Evolutionary conservation across 2,888 invertebrate species (phyloP).

Genomic region (Cheilosia grossa): DNA sequence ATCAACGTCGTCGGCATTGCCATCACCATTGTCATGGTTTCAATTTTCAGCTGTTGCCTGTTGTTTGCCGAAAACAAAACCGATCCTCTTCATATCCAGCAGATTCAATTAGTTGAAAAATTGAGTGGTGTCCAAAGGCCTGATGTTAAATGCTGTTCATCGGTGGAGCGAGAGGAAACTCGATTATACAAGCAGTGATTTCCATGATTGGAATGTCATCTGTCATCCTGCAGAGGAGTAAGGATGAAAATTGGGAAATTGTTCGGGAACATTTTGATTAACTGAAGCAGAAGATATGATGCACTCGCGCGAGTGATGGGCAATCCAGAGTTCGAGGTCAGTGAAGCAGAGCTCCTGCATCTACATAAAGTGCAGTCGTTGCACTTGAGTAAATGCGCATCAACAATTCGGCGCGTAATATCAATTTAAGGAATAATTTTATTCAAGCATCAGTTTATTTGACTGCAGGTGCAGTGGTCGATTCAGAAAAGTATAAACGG

Average conservation of each 20-base stretch:
- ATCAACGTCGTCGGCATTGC: constrained; percentile 3
- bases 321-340: neutral
- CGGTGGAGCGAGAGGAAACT: neutral
- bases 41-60: constrained; percentile 59
- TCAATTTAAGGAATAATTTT: constrained; percentile 5
- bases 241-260: constrained; percentile 35
- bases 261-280: constrained; percentile 44
- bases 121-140: constrained; percentile 63
- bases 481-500: too few species aligned
- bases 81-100: constrained; percentile 52
- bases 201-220: constrained; percentile 61
- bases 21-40: neutral
- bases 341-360: neutral
- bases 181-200: constrained; percentile 39
- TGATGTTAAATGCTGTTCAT: constrained; percentile 53
- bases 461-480: too few species aligned
- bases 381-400: constrained; percentile 20
- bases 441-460: neutral
- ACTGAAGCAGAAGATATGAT: constrained; percentile 58
- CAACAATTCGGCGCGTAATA: constrained; percentile 8
- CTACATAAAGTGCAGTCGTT: neutral
- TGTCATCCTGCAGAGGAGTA: constrained; percentile 28
- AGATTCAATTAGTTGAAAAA: constrained; percentile 74
- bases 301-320: constrained; percentile 43
- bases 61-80: constrained; percentile 45